Percentiles rank a stretch among this genome's conserved stretches.
phyloP scores from a whole-genome alignment of 1,140 invertebrate genomes.

The Rhyacophila brunnea region DNA sequence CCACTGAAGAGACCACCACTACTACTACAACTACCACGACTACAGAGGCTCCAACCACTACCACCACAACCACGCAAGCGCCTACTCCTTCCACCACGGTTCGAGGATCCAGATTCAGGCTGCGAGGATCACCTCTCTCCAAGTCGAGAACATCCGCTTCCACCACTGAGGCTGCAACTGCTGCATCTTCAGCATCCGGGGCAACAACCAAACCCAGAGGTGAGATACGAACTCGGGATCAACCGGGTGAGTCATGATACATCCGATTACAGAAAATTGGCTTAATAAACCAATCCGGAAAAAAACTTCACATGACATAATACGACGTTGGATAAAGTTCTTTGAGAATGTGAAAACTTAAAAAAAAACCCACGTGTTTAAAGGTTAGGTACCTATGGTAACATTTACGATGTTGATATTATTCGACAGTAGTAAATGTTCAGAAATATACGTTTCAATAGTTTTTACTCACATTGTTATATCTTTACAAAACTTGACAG shows the following conservation, averaged over 20 bases:
- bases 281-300: no score
- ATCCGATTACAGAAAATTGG: no score
- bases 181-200: slow-evolving; percentile 39
- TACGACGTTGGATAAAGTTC: not conserved
- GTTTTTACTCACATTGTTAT: no score
- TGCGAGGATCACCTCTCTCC: slow-evolving; percentile 38
- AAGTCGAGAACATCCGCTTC: not conserved
- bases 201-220: slow-evolving; percentile 33
- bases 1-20: slow-evolving; percentile 61
- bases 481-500: no score
- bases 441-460: no score
- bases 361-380: not conserved
- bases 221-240: slow-evolving; percentile 9
- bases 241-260: no score
- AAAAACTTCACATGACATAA: not conserved
- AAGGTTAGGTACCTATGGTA: no score
- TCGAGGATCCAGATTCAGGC: slow-evolving; percentile 44
- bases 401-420: no score
- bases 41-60: slow-evolving; percentile 52
- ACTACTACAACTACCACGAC: slow-evolving; percentile 57
- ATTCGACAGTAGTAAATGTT: no score
- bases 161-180: slow-evolving; percentile 4
- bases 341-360: not conserved
- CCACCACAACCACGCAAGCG: slow-evolving; percentile 56
- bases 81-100: slow-evolving; percentile 59